Base-by-base conservation (phyloP, 2,797 vertebrate genomes). In the Cryptoprocta ferox region DNA sequence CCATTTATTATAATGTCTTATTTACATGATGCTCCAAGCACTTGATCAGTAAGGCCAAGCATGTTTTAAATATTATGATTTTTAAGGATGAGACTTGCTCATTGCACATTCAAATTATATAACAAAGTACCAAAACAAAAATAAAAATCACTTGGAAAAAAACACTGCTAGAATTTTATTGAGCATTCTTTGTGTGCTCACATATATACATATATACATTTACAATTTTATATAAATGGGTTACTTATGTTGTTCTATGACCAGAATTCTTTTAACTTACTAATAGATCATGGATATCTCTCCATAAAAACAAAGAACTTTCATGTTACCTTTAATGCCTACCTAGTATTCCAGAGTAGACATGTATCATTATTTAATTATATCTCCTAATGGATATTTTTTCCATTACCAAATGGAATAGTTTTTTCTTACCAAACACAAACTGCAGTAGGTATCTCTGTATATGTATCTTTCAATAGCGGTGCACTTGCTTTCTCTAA, bases 131-230 rank as follows among this genome's bases (percentile, higher is more conserved):
- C 79, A 80, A 93, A 86, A 76, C 39, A 89, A 91, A 94, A 87
- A 71, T 50, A 90, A 94, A 95, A 95, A 50, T 80, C 6, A 75
- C n/a, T 68, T 45, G n/a, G 32, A 42, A 93, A 96, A 96, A 92
- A 92, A 76, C 4, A 83, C 35, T 88, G 28, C 39, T 75, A 85
- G 89, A 28, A 89, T 88, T 92, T 42, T 88, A n/a, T 24, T 48
- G 59, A 70, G 30, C 56, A 91, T 19, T 26, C 6, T 42, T 65
- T 73, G 3, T 81, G 39, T 56, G 21, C 73, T 85, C 39, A 89
- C 12, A 73, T 50, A 79, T 19, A 93, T 35, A 87, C 2, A 70
- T 24, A 24, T 1, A 85, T 42, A 42, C 1, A 70, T 45, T 89
- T 79, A 70, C 4, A 92, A 80, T 73, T 59, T 73, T 59, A 21